Conservation (phyloP, 2,113 vertebrate species). For the Ammospiza caudacuta region DNA sequence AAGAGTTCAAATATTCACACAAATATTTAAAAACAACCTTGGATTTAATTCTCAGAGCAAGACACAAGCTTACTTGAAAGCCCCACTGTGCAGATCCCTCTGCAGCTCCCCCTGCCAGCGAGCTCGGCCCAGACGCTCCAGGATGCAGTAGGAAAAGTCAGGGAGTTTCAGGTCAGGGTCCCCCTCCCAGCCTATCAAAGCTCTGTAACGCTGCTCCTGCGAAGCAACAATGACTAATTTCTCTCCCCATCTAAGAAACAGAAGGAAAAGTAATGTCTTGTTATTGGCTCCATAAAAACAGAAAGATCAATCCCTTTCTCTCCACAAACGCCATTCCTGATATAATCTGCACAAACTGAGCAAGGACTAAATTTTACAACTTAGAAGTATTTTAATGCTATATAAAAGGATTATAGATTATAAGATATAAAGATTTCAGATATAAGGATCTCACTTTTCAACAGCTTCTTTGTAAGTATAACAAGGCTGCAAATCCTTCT, state of each 20-base stretch:
- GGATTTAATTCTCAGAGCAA: background rate
- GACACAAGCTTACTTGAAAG: conserved; percentile 83
- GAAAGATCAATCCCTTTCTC: background rate
- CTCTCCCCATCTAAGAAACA: conserved; percentile 84
- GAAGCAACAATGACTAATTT: conserved; percentile 89
- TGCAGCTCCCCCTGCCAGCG: conserved; percentile 97
- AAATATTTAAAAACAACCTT: background rate
- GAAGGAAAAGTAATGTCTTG: background rate
- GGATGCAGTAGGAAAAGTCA: conserved; percentile 90
- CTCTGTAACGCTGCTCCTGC: conserved; percentile 82
- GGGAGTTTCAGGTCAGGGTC: conserved; percentile 89
- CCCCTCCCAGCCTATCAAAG: conserved; percentile 85
- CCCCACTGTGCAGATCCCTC: conserved; percentile 84
- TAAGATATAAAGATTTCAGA: background rate
- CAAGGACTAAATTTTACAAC: background rate
- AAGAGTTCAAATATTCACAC: background rate
- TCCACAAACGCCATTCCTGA: background rate
- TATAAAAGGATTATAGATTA: background rate
- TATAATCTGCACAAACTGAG: background rate
- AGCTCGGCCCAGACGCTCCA: conserved; percentile 90
- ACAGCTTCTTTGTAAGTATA: conserved; percentile 77
- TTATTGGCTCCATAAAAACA: background rate
- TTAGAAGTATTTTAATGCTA: background rate
- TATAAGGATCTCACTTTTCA: conserved; percentile 74
- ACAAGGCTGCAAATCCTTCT: conserved; percentile 67